Evolutionary conservation across 2,797 vertebrate species (phyloP), one percentile per base, ranked within the genome.

Genomic region (Molossus alvarezi): DNA sequence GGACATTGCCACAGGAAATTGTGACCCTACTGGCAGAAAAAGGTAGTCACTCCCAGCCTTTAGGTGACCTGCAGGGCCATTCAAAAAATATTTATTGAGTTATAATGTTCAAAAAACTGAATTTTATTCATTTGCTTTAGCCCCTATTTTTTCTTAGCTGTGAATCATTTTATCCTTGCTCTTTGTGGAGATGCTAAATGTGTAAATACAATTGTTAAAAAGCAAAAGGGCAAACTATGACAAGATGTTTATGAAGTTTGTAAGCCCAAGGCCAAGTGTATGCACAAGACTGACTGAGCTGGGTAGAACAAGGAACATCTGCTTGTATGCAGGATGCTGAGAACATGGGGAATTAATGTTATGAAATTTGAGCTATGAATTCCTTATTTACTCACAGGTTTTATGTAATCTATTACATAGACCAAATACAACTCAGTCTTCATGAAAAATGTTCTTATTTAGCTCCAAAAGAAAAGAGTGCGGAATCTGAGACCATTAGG

Each of bases 371-470:
- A 15, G 7, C 18, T 73, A 18, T n/a, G 14, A 21, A 87, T 51
- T 86, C 80, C 15, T 72, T 60, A 25, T 41, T 82, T 84, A 62
- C 41, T 62, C 65, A 84, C 41, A 58, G 58, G 71, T 45, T 89
- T 91, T 83, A 71, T n/a, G 23, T 41, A 83, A 60, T 76, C 29
- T 72, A 65, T n/a, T 67, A n/a, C 25, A 51, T 55, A 58, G 13
- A 75, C 62, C 81, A 84, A 75, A 5, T 55, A 60, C 62, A 91
- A 88, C n/a, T 65, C 37, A 76, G 0, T 82, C n/a, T 91, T 93
- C n/a, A 45, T 37, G 37, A 82, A 67, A 95, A 90, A 81, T 60
- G 18, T 53, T 80, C 20, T 87, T 91, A 62, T 65, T 81, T 72
- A 37, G 33, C 53, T 17, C 1, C 41, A 45, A 45, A 6, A 55